Evolutionary conservation across 2,797 vertebrate genomes (phyloP).

Genomic region (Diplodus sargus): DNA sequence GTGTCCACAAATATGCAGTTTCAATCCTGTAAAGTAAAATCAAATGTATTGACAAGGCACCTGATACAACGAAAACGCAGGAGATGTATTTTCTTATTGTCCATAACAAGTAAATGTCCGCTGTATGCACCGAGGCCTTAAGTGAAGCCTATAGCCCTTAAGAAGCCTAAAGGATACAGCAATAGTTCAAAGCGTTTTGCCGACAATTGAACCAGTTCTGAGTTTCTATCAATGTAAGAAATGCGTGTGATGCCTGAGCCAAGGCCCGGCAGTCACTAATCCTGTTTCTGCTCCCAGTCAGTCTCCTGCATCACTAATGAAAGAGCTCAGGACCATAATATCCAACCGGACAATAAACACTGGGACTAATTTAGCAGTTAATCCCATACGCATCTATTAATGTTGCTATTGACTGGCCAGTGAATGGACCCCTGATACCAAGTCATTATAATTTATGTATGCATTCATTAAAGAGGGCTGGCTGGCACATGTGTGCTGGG

Average conservation of each 20-base stretch:
- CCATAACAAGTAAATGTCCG: neutral
- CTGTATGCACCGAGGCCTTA: neutral
- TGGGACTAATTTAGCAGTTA: neutral
- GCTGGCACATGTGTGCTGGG: neutral
- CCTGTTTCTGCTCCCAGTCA: conserved; percentile 6
- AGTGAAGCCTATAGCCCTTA: too few relatives aligned
- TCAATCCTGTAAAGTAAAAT: neutral
- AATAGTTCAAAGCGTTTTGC: neutral
- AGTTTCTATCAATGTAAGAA: neutral
- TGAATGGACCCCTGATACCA: neutral
- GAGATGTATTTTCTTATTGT: neutral
- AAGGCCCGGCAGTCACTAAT: neutral
- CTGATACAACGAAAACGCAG: neutral
- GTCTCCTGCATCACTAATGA: conserved; percentile 1
- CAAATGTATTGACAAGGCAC: neutral
- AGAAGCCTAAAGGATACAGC: neutral
- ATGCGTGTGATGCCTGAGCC: neutral
- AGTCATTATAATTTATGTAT: neutral
- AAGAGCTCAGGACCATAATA: conserved; percentile 30
- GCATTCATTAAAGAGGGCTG: neutral
- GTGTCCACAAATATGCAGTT: neutral
- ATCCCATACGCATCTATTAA: neutral
- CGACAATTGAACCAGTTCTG: neutral
- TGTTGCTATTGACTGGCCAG: neutral
- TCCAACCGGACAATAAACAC: neutral